Base-by-base conservation (phyloP, 2,113 vertebrate genomes). In the Bubalus kerabau region DNA sequence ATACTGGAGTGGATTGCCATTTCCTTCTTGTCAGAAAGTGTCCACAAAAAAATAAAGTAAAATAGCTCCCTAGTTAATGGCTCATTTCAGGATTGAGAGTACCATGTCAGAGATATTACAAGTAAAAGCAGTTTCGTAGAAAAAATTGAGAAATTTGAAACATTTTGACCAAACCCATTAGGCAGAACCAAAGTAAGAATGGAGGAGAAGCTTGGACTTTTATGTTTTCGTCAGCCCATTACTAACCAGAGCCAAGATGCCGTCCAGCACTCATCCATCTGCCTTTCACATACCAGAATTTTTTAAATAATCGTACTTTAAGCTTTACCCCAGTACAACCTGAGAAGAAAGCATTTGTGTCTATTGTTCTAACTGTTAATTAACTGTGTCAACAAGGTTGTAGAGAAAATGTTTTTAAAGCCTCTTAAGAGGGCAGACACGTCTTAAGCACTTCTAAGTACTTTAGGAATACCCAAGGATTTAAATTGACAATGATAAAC, bases 341-440 rank as follows among this genome's bases (percentile, higher is more conserved):
- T 46, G 46, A 30, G 81, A 83, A 81, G 48, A 60, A 91, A 67
- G 87, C 40, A 0, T 52, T 64, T 60, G 62, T 87, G 50, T 48
- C 94, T 95, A 90, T 95, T 96, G 87, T 97, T 96, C 95, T 90
- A 93, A 88, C 90, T 95, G 95, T 52, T 95, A 95, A 97, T 98
- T 97, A 97, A 92, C 81, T 59, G 15, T 95, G 94, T 97, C 88
- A 96, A 96, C 85, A 89, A 92, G 85, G 90, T 74, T 30, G 59
- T 71, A 86, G 60, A 92, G 60, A 83, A 93, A 54, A 90, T 48
- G 87, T 87, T 87, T 95, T 95, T 52, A 85, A 96, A 95, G 94
- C 83, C 88, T 95, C 95, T 96, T 96, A 91, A 96, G 95, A 96
- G 91, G 64, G 88, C 95, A 97, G 94, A 88, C 80, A 54, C 23